phyloP scores from a whole-genome alignment of 2,797 vertebrate genomes.

The Anguilla megastoma region DNA sequence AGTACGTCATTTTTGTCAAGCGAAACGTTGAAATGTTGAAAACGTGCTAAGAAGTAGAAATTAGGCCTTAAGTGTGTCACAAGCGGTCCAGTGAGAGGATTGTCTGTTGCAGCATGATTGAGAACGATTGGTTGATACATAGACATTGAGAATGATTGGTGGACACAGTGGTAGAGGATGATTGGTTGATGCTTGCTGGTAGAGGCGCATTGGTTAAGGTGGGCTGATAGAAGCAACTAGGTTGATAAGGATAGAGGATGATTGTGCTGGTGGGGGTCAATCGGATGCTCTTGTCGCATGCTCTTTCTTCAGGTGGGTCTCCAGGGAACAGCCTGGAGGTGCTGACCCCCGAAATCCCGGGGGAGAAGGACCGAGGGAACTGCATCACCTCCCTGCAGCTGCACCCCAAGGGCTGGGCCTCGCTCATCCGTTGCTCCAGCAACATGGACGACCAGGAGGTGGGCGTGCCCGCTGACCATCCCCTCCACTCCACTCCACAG shows the following conservation, averaged over 20 bases:
- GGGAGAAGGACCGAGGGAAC: conserved; percentile 92
- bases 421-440: conserved; percentile 94
- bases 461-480: conserved; percentile 24
- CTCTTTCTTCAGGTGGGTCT: conserved; percentile 75
- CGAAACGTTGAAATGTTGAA: too few relatives aligned
- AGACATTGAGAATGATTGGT: neutral
- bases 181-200: neutral
- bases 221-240: neutral
- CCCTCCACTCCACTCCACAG: neutral
- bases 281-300: too few relatives aligned
- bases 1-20: too few relatives aligned
- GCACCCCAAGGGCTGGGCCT: conserved; percentile 96
- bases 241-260: neutral
- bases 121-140: neutral
- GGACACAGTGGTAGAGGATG: neutral
- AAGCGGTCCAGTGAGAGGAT: too few relatives aligned
- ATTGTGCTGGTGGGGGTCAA: neutral
- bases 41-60: too few relatives aligned
- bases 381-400: conserved; percentile 98
- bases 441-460: conserved; percentile 99
- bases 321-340: conserved; percentile 97
- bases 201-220: neutral
- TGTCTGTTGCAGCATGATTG: too few relatives aligned
- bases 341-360: conserved; percentile 89
- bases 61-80: too few relatives aligned